Base-by-base conservation (phyloP, 2,888 invertebrate species). In the Dichetophora obliterata region DNA sequence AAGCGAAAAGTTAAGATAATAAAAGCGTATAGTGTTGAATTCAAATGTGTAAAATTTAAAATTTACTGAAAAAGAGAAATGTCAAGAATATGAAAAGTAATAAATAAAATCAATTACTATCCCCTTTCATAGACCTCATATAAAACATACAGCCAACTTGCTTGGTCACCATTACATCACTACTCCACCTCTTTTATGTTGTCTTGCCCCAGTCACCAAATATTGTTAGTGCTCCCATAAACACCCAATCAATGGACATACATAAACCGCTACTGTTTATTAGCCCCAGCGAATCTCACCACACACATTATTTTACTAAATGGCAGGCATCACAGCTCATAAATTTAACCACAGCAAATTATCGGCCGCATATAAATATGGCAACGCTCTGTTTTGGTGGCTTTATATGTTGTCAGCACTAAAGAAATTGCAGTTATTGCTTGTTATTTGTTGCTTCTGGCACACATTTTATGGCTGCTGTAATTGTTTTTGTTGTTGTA, bases 311-410 rank as follows among this genome's bases (percentile, higher is more conserved):
- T 24, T 27, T 24, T 43, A 14, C 31, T n/a, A 24, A 5, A 27
- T 16, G 24, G 24, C 43, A 43, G 2, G 5, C n/a, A 14, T 50
- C n/a, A 22, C 24, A 50, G 24, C 24, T 22, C 68, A 68, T 68
- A 68, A 68, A 68, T 68, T 68, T 14, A 50, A 48, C 68, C 68
- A 24, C 68, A 68, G 50, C 34, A 65, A 34, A 14, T 31, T 3
- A 31, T n/a, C 50, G 8, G 68, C 68, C 68, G 4, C 68, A 68
- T n/a, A 68, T 48, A 68, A 68, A 68, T 68, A 68, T 50, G 68
- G 68, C 50, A 68, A 66, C 66, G 19, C 66, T 66, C n/a, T 37
- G 27, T 66, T 9, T 19, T 66, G 68, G 24, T 14, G 16, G 68
- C 50, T 68, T 50, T 19, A 68, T 27, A 14, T 9, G 27, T 50